Conservation (phyloP, 2,888 invertebrate species). For the Congeria kusceri region DNA sequence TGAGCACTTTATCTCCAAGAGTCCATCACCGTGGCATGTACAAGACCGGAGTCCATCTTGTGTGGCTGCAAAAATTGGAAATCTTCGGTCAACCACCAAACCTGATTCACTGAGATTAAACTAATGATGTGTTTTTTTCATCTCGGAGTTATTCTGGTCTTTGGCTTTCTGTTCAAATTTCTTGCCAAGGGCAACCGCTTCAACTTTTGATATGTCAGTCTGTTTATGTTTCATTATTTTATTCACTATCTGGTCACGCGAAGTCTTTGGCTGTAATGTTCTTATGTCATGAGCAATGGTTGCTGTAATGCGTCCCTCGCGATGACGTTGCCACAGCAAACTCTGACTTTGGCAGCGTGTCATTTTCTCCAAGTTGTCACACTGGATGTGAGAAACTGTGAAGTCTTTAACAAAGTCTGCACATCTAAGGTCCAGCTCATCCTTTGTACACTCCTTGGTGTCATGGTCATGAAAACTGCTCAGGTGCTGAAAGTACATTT, state of each 20-base stretch:
- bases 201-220: conserved; percentile 1
- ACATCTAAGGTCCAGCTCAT: not conserved
- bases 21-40: conserved; percentile 9
- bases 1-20: conserved; percentile 20
- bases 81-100: conserved; percentile 5
- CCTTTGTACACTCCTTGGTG: no score
- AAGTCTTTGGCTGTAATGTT: not conserved
- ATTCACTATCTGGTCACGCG: not conserved
- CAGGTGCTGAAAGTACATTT: no score
- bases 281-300: conserved; percentile 7
- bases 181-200: conserved; percentile 8
- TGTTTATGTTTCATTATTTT: not conserved
- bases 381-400: not conserved
- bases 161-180: conserved; percentile 3
- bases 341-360: not conserved
- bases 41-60: conserved; percentile 17
- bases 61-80: conserved; percentile 19
- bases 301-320: conserved; percentile 8
- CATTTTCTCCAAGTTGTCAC: conserved; percentile 3
- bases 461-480: no score
- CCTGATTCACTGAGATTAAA: no score
- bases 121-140: no score
- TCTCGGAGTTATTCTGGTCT: not conserved
- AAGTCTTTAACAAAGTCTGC: conserved; percentile 12
- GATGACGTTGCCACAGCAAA: conserved; percentile 18